These are phyloP conservation scores for Zosterops pallidus DNA, from an alignment of 2,113 vertebrate species.

Conservation along the genomic window DNA sequence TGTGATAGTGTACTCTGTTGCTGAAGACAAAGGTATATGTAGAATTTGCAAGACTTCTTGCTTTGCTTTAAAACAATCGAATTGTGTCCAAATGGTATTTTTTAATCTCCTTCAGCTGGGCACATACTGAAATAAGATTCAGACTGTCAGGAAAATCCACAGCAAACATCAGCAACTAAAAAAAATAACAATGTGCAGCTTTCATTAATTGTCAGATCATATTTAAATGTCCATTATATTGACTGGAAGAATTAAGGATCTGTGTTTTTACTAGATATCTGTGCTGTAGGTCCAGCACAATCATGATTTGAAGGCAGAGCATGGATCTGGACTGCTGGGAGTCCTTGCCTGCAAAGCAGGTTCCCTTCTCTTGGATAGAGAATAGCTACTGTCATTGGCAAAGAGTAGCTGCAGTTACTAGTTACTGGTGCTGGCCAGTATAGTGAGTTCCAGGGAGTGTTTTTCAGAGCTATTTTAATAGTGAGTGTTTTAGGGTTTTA, in stretches of 20 bases:
- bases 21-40: background rate
- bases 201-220: background rate
- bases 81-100: background rate
- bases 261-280: background rate
- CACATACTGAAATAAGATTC: background rate
- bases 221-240: background rate
- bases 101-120: background rate
- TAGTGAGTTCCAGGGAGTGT: background rate
- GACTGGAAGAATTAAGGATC: background rate
- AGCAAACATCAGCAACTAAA: background rate
- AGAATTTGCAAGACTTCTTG: background rate
- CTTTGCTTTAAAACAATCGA: background rate
- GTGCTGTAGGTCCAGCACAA: background rate
- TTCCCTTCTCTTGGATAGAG: background rate
- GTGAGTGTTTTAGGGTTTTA: background rate
- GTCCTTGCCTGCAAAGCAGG: background rate
- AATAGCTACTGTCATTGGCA: background rate
- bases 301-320: rapidly evolving
- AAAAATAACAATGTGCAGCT: background rate
- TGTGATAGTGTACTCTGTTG: background rate
- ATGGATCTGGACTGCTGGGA: background rate
- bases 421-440: background rate
- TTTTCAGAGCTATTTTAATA: background rate
- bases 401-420: background rate
- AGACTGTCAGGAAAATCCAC: background rate